Evolutionary conservation across 2,113 vertebrate species (phyloP).

Genomic region (Artemisiospiza belli): DNA sequence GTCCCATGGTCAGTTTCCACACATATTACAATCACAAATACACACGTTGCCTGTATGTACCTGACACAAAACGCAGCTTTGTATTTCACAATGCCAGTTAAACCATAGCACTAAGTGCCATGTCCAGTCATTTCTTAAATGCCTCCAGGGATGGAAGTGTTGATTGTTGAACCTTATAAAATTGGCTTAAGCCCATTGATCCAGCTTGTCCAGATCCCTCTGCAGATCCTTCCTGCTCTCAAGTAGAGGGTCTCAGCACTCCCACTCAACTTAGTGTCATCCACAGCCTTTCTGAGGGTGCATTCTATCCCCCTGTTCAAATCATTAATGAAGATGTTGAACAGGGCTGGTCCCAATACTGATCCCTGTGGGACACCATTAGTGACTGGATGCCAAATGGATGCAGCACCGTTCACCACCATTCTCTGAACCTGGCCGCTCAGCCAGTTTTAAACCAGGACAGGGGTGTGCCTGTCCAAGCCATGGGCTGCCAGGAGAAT

Average conservation of each 20-base stretch:
- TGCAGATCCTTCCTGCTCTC: not conserved
- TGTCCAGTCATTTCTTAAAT: not conserved
- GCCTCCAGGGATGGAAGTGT: not conserved
- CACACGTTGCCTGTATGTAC: too few relatives aligned
- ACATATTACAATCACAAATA: too few relatives aligned
- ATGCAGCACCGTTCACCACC: not conserved
- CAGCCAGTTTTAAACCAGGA: not conserved
- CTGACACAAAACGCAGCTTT: too few relatives aligned
- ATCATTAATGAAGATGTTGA: not conserved
- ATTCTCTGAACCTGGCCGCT: not conserved
- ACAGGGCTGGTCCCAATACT: not conserved
- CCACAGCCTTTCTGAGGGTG: not conserved
- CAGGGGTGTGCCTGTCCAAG: not conserved
- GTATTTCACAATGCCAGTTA: not conserved
- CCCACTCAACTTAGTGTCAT: not conserved
- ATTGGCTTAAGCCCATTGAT: not conserved
- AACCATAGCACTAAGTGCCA: not conserved
- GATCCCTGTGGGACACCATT: not conserved
- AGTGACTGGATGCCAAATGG: not conserved
- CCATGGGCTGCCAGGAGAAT: not conserved
- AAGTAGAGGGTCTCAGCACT: not conserved
- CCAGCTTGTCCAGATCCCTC: not conserved
- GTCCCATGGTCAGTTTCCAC: too few relatives aligned
- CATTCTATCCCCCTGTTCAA: not conserved
- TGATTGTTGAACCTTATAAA: not conserved